Conservation (phyloP, 2,888 invertebrate genomes). For the Sympetrum striolatum region DNA sequence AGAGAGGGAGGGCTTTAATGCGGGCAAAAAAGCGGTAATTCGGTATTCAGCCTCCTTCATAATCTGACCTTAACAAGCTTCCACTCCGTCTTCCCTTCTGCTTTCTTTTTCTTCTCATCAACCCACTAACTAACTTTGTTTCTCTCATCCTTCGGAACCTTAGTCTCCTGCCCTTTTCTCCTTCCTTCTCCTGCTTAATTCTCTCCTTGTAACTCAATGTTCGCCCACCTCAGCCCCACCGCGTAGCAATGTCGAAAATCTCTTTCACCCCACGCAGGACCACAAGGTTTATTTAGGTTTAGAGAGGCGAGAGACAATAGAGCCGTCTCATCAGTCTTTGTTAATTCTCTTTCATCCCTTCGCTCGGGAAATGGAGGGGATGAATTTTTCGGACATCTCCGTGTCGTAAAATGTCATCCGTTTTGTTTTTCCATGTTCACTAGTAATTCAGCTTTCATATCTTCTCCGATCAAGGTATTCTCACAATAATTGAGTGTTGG, state of each 20-base stretch:
- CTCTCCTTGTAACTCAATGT: neutral
- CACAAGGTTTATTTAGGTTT: neutral
- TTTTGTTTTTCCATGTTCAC: neutral
- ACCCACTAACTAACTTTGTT: neutral
- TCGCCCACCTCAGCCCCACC: neutral
- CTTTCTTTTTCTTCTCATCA: neutral
- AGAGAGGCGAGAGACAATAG: neutral
- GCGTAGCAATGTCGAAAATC: neutral
- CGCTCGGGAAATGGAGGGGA: neutral
- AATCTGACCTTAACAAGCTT: no score
- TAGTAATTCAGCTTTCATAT: no score
- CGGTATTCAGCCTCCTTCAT: no score
- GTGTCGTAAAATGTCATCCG: neutral
- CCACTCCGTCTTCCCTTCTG: neutral
- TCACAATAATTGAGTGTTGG: no score
- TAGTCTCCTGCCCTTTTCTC: neutral
- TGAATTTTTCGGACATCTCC: neutral
- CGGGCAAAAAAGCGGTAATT: no score
- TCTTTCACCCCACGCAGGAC: neutral
- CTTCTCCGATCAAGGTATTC: no score
- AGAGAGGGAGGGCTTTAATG: no score
- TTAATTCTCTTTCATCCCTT: neutral
- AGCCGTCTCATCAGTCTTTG: neutral
- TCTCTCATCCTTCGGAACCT: no score
- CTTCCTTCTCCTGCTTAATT: neutral